Evolutionary conservation across 2,113 vertebrate species (phyloP).

Genomic region (Craseonycteris thonglongyai): DNA sequence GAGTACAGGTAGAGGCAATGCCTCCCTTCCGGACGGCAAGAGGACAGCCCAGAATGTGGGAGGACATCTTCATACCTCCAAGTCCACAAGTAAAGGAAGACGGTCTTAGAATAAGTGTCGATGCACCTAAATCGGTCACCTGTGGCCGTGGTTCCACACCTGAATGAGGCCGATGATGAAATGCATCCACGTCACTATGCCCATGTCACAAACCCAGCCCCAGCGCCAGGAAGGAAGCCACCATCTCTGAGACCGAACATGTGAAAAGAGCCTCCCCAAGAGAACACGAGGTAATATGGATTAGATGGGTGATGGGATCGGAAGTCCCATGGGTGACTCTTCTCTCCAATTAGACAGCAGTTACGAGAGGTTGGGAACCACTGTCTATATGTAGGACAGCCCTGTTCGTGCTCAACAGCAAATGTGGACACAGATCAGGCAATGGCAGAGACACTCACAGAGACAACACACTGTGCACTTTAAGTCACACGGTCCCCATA

Average conservation of each 20-base stretch:
- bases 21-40: not conserved
- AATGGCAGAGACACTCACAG: not conserved
- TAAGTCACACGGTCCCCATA: not conserved
- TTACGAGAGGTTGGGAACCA: not conserved
- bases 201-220: not conserved
- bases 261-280: not conserved
- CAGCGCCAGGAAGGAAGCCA: not conserved
- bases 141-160: rapidly evolving
- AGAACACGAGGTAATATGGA: not conserved
- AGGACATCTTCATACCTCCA: not conserved
- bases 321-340: not conserved
- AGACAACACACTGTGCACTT: not conserved
- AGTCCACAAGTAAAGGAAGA: not conserved
- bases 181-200: not conserved
- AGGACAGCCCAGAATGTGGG: not conserved
- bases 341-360: not conserved
- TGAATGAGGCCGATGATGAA: not conserved
- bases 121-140: not conserved
- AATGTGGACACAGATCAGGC: not conserved
- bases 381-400: not conserved
- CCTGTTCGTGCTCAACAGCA: not conserved
- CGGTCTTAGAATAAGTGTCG: not conserved
- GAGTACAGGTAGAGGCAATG: not conserved
- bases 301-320: not conserved
- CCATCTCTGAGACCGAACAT: not conserved